phyloP scores from a whole-genome alignment of 2,888 invertebrate species.

The Hyalella azteca region DNA sequence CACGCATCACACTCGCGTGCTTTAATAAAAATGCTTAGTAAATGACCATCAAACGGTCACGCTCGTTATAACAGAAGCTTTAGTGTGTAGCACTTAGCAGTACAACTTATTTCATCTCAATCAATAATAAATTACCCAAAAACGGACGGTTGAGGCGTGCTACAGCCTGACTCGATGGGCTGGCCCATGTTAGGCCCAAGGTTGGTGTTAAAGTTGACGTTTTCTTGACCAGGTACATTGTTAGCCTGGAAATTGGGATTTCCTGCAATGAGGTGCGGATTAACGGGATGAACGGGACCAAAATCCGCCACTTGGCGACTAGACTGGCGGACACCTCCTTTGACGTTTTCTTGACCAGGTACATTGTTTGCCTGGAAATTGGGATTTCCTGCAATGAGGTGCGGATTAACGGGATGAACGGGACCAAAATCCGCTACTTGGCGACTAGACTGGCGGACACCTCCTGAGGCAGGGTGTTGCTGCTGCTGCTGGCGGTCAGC shows the following conservation, averaged over 20 bases:
- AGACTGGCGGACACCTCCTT: not conserved
- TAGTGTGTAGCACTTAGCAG: too few species aligned
- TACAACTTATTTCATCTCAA: too few species aligned
- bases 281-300: constrained; percentile 7
- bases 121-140: too few species aligned
- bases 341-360: not conserved
- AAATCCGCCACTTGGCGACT: not conserved
- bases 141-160: not conserved
- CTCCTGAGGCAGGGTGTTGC: not conserved
- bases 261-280: not conserved
- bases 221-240: constrained; percentile 7
- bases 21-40: too few species aligned
- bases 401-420: not conserved
- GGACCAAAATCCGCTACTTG: constrained; percentile 9
- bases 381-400: not conserved
- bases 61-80: too few species aligned
- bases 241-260: constrained; percentile 13
- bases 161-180: not conserved
- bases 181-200: not conserved
- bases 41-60: too few species aligned
- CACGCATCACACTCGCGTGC: too few species aligned
- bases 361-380: constrained; percentile 14
- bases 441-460: not conserved
- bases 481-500: not conserved
- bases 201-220: constrained; percentile 7